phyloP scores from a whole-genome alignment of 2,113 vertebrate species.

The Dipodomys stephensi region DNA sequence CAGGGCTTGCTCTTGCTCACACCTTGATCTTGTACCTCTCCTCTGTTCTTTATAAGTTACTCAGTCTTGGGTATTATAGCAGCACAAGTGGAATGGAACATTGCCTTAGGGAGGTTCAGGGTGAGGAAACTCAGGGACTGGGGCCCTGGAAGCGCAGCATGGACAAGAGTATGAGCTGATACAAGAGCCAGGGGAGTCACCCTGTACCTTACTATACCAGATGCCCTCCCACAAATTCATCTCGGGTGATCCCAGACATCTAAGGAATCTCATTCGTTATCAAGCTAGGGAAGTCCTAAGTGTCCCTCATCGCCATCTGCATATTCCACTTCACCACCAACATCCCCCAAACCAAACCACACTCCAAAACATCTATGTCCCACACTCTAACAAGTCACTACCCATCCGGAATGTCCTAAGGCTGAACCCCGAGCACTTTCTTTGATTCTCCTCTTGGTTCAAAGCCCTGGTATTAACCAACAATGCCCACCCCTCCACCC shows the following conservation, averaged over 20 bases:
- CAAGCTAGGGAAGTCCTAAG: background rate
- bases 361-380: background rate
- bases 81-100: background rate
- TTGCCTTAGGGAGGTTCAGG: background rate
- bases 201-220: background rate
- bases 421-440: background rate
- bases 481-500: background rate
- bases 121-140: no score
- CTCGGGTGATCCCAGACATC: background rate
- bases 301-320: background rate
- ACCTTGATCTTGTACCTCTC: background rate
- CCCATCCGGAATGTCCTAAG: background rate
- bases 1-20: background rate
- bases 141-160: background rate
- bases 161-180: background rate
- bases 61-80: background rate
- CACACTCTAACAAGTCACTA: background rate
- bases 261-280: background rate
- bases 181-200: fast-evolving
- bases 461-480: background rate
- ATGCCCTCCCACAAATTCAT: background rate
- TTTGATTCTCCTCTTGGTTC: background rate
- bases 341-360: background rate
- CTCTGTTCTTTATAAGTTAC: background rate
- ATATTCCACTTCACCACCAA: background rate